Conservation (phyloP, 2,888 invertebrate genomes). For the Mechanitis messenoides region DNA sequence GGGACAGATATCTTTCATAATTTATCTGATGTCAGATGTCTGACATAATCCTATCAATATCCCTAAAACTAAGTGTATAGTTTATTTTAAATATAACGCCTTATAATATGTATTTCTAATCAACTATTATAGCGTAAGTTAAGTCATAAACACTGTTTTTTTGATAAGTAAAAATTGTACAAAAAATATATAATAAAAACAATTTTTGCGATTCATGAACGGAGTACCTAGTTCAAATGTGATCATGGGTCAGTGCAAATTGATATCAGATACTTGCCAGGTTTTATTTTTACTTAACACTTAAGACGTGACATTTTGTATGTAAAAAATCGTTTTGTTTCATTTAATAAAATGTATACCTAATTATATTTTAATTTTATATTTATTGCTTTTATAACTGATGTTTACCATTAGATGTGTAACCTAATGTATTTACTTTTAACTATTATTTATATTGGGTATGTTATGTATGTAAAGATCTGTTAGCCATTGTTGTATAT, state of each 20-base stretch:
- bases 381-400: conserved; percentile 39
- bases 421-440: conserved; percentile 31
- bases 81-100: conserved; percentile 5
- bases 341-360: not conserved
- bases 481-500: conserved; percentile 57
- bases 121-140: conserved; percentile 22
- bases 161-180: conserved; percentile 9
- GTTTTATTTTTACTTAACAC: conserved; percentile 12
- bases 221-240: conserved; percentile 6
- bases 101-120: conserved; percentile 22
- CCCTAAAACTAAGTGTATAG: conserved; percentile 10
- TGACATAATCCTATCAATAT: conserved; percentile 4
- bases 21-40: not conserved
- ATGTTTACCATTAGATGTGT: conserved; percentile 63
- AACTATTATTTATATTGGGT: conserved; percentile 32
- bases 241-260: conserved; percentile 30
- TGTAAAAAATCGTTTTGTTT: not conserved
- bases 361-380: conserved; percentile 13
- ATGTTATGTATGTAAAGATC: conserved; percentile 47
- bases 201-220: conserved; percentile 1
- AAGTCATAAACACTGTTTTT: conserved; percentile 10
- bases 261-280: conserved; percentile 27
- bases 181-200: not conserved
- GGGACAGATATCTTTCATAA: conserved; percentile 4
- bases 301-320: conserved; percentile 2